Conservation (phyloP, 2,797 vertebrate genomes). For the Bradypus variegatus region DNA sequence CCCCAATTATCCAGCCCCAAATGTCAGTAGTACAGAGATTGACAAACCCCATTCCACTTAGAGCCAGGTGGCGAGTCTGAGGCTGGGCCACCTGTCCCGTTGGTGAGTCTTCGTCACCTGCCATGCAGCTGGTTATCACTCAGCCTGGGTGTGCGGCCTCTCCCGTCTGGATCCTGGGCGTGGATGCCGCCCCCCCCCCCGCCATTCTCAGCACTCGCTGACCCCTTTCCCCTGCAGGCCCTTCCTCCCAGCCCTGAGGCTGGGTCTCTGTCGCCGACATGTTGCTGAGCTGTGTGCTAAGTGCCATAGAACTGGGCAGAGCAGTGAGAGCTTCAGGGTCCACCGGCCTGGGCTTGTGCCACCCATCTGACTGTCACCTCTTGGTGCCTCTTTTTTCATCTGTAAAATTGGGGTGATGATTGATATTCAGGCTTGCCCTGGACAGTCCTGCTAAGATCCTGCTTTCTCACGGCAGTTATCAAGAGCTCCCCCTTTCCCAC, state of each 20-base stretch:
- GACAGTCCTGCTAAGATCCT: neutral
- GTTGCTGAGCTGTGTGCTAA: neutral
- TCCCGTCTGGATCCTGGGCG: neutral
- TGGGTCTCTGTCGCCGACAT: accelerated
- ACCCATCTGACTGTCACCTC: neutral
- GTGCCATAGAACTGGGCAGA: neutral
- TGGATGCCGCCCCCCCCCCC: neutral
- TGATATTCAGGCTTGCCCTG: neutral
- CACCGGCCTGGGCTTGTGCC: too few relatives aligned
- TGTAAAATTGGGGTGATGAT: neutral
- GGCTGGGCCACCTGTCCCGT: accelerated
- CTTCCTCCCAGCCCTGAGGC: neutral
- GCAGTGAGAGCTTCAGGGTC: neutral
- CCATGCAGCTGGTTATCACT: neutral
- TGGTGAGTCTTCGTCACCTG: neutral
- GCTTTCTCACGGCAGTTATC: neutral
- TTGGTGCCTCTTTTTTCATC: neutral
- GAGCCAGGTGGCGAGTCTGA: neutral
- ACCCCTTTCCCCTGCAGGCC: neutral
- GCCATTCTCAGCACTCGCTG: neutral
- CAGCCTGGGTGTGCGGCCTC: neutral
- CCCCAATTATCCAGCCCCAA: neutral
- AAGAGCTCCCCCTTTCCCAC: neutral
- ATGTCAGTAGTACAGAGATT: accelerated
- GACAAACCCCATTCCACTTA: neutral